Evolutionary conservation across 1,140 invertebrate genomes (phyloP).

Genomic region (Paraescarpia echinospica): DNA sequence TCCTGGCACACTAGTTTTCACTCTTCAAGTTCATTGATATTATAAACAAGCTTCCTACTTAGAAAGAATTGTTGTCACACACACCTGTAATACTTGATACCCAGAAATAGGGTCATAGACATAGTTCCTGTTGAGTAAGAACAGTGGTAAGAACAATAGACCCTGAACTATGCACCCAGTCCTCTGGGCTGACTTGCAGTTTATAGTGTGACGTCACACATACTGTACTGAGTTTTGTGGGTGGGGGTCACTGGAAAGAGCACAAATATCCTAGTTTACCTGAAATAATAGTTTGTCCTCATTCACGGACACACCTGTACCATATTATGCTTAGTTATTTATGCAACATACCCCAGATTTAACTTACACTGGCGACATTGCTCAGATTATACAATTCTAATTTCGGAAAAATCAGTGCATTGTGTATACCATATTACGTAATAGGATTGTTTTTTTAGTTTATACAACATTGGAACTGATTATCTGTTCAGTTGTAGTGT

Average conservation of each 20-base stretch:
- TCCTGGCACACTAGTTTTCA: neutral
- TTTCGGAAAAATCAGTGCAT: neutral
- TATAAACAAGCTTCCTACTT: neutral
- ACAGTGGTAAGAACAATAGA: neutral
- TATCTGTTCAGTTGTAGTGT: neutral
- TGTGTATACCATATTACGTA: neutral
- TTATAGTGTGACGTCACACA: neutral
- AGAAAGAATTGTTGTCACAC: neutral
- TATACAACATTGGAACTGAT: neutral
- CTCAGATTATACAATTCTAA: neutral
- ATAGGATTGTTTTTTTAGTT: neutral
- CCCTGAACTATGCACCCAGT: neutral
- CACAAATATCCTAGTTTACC: neutral
- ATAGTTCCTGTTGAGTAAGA: neutral
- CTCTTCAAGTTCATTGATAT: neutral
- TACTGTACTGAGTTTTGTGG: neutral
- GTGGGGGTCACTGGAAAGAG: neutral
- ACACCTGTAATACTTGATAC: neutral
- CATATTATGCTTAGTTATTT: neutral
- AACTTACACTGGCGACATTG: neutral
- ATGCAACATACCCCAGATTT: neutral
- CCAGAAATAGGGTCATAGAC: neutral
- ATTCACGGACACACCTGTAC: neutral
- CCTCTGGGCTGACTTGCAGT: neutral
- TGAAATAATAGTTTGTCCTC: neutral